Base-by-base conservation (phyloP, 2,888 invertebrate genomes). In the Heliconius aoede region DNA sequence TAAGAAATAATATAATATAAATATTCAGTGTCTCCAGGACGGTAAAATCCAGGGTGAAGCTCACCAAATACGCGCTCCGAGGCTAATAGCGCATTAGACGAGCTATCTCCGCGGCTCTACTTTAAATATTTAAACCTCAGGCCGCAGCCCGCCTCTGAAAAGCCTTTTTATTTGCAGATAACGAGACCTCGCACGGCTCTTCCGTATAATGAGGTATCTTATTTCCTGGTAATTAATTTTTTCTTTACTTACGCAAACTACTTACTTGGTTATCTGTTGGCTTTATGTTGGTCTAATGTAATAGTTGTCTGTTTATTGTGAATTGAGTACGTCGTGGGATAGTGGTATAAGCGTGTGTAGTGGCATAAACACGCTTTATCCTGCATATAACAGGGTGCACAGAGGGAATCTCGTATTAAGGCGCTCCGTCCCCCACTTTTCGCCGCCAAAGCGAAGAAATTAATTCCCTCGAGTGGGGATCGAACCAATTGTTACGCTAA, bases 81-180 rank as follows among this genome's bases (percentile, higher is more conserved):
- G 79, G 79, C 78, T 81, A 90, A 91, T 90, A 91, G 90, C 89
- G 88, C 91, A 91, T 91, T 91, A 91, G 89, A 89, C 87, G 84
- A 85, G 85, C 88, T 87, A 88, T 87, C 89, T 88, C 85, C 82
- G 85, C 85, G 82, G 85, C 85, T 84, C 83, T 85, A 86, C 86
- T 89, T 91, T 90, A 90, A 91, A 91, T 92, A 92, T 92, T 91
- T 89, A 91, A 89, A 88, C 87, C 84, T 78, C 78, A 61, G 82
- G 85, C 85, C 87, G 82, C 84, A 82, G 85, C 84, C 32, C 68
- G 74, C 74, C 69, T 84, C 85, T 83, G 83, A 86, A 90, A 90
- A 89, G 86, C 84, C 87, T 88, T 90, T 90, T 91, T 91, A 91
- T 91, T 91, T 89, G 87, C 84, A 86, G 86, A 87, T 90, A 91